A percentile compares a stretch with the other conserved stretches of the same genome.
Evolutionary conservation across 2,888 invertebrate genomes (phyloP).

Genomic region (Drosophila gaucha): DNA sequence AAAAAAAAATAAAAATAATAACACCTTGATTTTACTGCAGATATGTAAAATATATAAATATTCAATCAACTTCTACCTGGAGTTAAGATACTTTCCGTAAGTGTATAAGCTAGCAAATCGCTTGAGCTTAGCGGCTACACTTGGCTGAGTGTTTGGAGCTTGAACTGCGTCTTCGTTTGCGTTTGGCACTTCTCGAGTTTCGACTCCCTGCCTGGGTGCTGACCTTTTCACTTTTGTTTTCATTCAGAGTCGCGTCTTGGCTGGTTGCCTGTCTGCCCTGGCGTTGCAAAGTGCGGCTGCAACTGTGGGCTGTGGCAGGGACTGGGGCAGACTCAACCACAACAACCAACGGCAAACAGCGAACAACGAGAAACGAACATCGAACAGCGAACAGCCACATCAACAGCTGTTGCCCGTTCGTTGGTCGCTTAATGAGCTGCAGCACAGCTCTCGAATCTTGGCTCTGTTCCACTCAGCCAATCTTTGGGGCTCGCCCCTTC

Average conservation of each 20-base stretch:
- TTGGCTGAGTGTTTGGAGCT: slow-evolving; percentile 64
- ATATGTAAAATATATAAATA: no score
- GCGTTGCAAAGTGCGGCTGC: slow-evolving; percentile 47
- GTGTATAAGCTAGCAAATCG: slow-evolving; percentile 46
- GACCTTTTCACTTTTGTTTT: slow-evolving; percentile 80
- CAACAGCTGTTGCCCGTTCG: slow-evolving; percentile 54
- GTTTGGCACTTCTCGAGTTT: slow-evolving; percentile 20
- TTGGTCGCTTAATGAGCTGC: slow-evolving; percentile 73
- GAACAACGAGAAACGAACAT: background rate
- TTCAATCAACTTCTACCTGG: no score
- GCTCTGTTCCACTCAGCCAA: slow-evolving; percentile 24
- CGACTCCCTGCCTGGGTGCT: slow-evolving; percentile 61
- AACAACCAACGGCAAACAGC: background rate
- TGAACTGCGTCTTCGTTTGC: slow-evolving; percentile 21
- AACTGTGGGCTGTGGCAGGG: slow-evolving; percentile 28
- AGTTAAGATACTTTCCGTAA: background rate
- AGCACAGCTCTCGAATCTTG: slow-evolving; percentile 51
- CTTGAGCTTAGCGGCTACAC: slow-evolving; percentile 68
- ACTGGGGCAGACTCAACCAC: background rate
- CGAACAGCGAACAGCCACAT: slow-evolving; percentile 3
- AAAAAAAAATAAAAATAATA: no score
- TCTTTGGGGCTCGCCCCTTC: background rate
- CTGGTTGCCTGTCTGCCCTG: slow-evolving; percentile 46
- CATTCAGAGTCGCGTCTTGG: slow-evolving; percentile 53
- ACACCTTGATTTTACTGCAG: no score